A percentile compares a stretch with the other conserved stretches of the same genome.
These are phyloP conservation scores for Trichogramma pretiosum DNA, from an alignment of 1,140 invertebrate species.

Conservation along the genomic window DNA sequence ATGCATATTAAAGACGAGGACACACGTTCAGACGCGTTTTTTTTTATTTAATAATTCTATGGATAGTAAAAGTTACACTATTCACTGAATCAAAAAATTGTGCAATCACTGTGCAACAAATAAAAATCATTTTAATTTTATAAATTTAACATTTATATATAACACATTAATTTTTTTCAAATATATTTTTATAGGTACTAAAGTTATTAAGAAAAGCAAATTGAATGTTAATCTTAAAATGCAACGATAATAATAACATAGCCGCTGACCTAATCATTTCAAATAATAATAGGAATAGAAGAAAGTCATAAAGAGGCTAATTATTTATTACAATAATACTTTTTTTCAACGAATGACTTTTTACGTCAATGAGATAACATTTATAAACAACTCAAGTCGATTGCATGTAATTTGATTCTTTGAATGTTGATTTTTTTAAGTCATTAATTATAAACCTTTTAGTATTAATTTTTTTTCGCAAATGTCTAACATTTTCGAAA, in stretches of 20 bases:
- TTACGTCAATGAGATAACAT: constrained; percentile 8
- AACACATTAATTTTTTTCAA: constrained; percentile 21
- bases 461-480: constrained; percentile 2
- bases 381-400: constrained; percentile 11
- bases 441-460: constrained; percentile 14
- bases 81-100: constrained; percentile 32
- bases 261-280: constrained; percentile 15
- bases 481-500: constrained; percentile 11
- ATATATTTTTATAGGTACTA: constrained; percentile 15
- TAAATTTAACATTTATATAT: constrained; percentile 32
- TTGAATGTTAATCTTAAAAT: constrained; percentile 11
- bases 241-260: constrained; percentile 22
- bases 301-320: constrained; percentile 8
- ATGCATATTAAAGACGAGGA: constrained; percentile 34
- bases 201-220: constrained; percentile 9
- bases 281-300: constrained; percentile 20
- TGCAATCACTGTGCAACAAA: constrained; percentile 30
- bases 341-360: constrained; percentile 8
- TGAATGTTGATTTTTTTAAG: constrained; percentile 14
- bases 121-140: constrained; percentile 22
- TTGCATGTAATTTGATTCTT: constrained; percentile 20
- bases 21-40: constrained; percentile 6
- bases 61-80: constrained; percentile 21
- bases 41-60: constrained; percentile 12
- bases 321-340: constrained; percentile 8